Base-by-base conservation (phyloP, 2,797 vertebrate species). In the Scolopax rusticola region DNA sequence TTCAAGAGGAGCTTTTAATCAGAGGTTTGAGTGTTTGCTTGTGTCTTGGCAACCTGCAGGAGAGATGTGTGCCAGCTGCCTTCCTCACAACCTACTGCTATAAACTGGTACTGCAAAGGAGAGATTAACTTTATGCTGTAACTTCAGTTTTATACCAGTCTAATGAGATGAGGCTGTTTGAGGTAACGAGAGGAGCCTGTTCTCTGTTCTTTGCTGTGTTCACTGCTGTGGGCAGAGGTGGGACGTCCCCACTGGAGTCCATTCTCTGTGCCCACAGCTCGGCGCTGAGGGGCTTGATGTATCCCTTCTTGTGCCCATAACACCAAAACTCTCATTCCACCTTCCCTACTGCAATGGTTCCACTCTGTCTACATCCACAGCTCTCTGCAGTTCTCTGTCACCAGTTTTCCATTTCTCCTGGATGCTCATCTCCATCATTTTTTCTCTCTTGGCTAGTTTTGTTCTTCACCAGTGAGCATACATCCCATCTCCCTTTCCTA, bases 261-360 rank as follows among this genome's bases (percentile, higher is more conserved):
- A 0, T 53, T 53, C 32, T 20, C 60, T 43, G 59, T 38, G 8
- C 24, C 57, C 25, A 28, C 41, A 87, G 43, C 53, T 84, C 5
- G 1, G 0, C 5, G 0, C 40, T 24, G 56, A 1, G 27, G 13
- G 43, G 6, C 9, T 74, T 5, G 3, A 9, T 7, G 0, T 6
- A 11, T 20, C 40, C 51, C 69, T 48, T 47, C 5, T 33, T 54
- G 38, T 47, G 17, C 19, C 40, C 25, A 5, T 25, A 20, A 6
- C 27, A 38, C 33, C 53, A 30, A 36, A 57, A 77, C 32, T 53
- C 59, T 83, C 16, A 0, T 8, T 3, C 75, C 11, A 0, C 48
- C 59, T 20, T 60, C 65, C 45, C 27, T 74, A 0, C 50, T 48
- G 27, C 14, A 16, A 12, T 32, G 20, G 8, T 65, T 71, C 45